Evolutionary conservation across 2,797 vertebrate genomes (phyloP), one percentile per base, ranked within the genome.

Genomic region (Enteromius afrohamiltoni): DNA sequence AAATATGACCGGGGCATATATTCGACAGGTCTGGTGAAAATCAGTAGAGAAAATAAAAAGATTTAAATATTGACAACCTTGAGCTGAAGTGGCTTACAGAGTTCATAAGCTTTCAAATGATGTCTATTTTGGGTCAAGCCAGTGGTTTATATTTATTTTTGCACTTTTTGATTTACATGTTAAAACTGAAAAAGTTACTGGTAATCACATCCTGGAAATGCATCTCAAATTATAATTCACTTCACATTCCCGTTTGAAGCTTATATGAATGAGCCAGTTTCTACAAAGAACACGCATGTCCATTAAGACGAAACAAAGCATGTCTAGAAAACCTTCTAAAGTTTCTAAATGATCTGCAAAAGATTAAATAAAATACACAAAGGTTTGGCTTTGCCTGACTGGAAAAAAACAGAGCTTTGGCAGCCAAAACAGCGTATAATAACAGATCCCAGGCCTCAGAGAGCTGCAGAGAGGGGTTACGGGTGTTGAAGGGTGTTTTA

Each of bases 401-500:
- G 53, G 5, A 58, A 68, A 80, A 9, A 29, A 1, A 5, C 0
- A 3, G 67, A 34, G 11, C 71, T 14, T 53, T 0, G 2, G 4
- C 67, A 14, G 67, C 21, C 67, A 42, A 42, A 69, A 14, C 69
- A 31, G 23, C 26, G 13, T 34, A n/a, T 6, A n/a, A 45, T 5
- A 67, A 21, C 29, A 70, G 78, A 67, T 51, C 6, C 26, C 26
- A n/a, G 42, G 45, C 45, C 40, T 45, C 40, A 2, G 23, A 47
- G 17, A 21, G 47, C 49, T 21, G 23, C 49, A 29, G 45, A 74
- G 45, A 7, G 49, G 51, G 34, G n/a, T 80, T 29, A 19, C 51
- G 80, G 80, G 58, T 82, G 70, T 16, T 23, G 45, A 65, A n/a
- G 58, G 23, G 58, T 29, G 60, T 62, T 64, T 7, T 31, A 62